Percentiles rank a stretch among this genome's conserved stretches.
phyloP scores from a whole-genome alignment of 2,113 vertebrate species.

The Gobiocypris rarus region DNA sequence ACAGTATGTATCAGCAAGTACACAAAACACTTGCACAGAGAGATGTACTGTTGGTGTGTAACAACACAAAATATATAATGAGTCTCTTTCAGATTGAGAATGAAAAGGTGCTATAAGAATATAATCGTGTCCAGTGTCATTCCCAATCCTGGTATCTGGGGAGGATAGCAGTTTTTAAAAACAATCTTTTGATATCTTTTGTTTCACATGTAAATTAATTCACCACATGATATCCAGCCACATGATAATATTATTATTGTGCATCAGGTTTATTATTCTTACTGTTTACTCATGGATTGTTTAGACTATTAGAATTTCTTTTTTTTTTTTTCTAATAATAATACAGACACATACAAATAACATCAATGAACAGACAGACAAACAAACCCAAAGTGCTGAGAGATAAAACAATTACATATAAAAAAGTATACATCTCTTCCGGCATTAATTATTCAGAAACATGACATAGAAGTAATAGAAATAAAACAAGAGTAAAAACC shows the following conservation, averaged over 20 bases:
- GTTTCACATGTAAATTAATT: too few relatives aligned
- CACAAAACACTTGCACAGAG: not conserved
- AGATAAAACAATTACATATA: not conserved
- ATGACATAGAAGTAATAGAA: not conserved
- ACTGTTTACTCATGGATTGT: not conserved
- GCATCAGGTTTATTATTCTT: not conserved
- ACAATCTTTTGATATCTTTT: not conserved
- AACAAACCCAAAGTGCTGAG: not conserved
- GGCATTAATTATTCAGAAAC: not conserved
- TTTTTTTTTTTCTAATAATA: too few relatives aligned
- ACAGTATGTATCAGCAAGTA: not conserved
- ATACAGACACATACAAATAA: not conserved
- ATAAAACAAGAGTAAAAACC: not conserved
- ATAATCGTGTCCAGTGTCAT: not conserved
- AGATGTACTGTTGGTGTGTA: not conserved
- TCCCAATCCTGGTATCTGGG: too few relatives aligned
- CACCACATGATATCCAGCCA: not conserved
- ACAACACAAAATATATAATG: not conserved
- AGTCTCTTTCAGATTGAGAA: not conserved
- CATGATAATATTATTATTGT: not conserved
- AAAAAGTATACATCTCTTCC: not conserved
- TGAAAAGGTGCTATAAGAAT: not conserved
- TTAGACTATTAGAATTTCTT: not conserved
- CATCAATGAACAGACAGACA: not conserved
- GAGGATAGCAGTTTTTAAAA: too few relatives aligned